Percentiles rank a stretch among this genome's conserved stretches.
These are phyloP conservation scores for Clytia hemisphaerica DNA, from an alignment of 30 jellyfish, hydroid and myxozoan genomes.

Conservation along the genomic window DNA sequence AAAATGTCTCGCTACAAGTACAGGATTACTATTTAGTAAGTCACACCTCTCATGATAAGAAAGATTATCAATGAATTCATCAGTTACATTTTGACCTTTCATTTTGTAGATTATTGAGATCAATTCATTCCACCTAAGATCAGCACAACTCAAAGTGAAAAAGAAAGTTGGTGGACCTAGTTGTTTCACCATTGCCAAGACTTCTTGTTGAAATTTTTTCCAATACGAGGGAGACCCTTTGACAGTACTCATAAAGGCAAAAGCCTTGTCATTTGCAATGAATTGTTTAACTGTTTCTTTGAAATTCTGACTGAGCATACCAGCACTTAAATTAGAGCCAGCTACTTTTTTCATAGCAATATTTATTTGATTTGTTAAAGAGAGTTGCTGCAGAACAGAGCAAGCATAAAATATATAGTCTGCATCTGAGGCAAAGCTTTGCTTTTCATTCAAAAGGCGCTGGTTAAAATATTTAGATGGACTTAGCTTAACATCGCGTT, in stretches of 20 bases:
- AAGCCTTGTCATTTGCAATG: slow-evolving; percentile 14
- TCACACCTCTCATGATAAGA: slow-evolving; percentile 10
- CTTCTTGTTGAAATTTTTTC: slow-evolving; percentile 32
- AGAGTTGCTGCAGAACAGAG: slow-evolving; percentile 14
- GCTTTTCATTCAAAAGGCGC: slow-evolving; percentile 8
- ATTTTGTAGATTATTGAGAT: neutral
- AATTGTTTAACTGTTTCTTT: slow-evolving; percentile 14
- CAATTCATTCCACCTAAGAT: slow-evolving; percentile 34
- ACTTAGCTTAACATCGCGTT: slow-evolving; percentile 14
- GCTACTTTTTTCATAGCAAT: slow-evolving; percentile 18
- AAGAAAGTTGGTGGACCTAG: slow-evolving; percentile 31
- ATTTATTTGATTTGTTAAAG: slow-evolving; percentile 8
- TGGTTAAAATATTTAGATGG: slow-evolving; percentile 27
- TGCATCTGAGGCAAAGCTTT: slow-evolving; percentile 18
- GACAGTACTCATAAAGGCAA: slow-evolving; percentile 9
- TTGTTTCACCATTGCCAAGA: slow-evolving; percentile 43
- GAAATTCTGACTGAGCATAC: slow-evolving; percentile 3
- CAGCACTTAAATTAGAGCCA: slow-evolving; percentile 9
- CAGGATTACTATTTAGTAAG: slow-evolving; percentile 28
- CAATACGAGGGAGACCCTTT: slow-evolving; percentile 46
- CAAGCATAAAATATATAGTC: slow-evolving; percentile 32
- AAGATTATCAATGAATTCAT: slow-evolving; percentile 3
- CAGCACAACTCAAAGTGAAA: slow-evolving; percentile 29
- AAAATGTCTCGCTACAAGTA: slow-evolving; percentile 32
- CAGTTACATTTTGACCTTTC: neutral